Base-by-base conservation (phyloP, 35 echinoderm and acorn worm genomes). In the Chiridota heheva region DNA sequence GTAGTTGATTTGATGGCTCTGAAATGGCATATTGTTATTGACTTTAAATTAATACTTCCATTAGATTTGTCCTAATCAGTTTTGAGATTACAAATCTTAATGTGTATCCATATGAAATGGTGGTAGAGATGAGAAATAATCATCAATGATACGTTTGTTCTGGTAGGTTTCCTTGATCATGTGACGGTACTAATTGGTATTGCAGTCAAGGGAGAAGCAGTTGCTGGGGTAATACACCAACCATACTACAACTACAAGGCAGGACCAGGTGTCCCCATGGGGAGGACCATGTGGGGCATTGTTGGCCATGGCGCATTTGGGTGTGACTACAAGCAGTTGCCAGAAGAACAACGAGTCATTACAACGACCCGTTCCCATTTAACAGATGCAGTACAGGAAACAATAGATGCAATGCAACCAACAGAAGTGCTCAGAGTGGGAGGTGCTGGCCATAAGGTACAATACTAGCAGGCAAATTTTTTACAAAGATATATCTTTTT, bases 211-310 rank as follows among this genome's bases (percentile, higher is more conserved):
- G 93, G 93, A 31, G 76, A 87, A 44, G 75, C 88, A 20, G 84
- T 91, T 7, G 93, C 51, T 10, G 93, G 93, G 22, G 93, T 97
- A 36, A 97, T 97, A 57, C 93, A 97, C 72, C 93, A 97, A 49
- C 93, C 93, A 34, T 97, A 91, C 80, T 97, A 83, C 80, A 96
- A 96, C 76, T 96, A 90, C 58, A 58, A 96, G 67, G 77, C 82
- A 6, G 77, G 67, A 27, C 67, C 67, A 15, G 82, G 63, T 17
- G 44, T 79, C 20, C 33, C 48, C 4, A 77, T 93, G 59, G 93
- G 93, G 5, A 78, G 93, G n/a, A 91, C 93, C 63, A 97, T 97
- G 84, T 97, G 88, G 88, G 92, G 93, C 18, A 84, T 91, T n/a
- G 73, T 97, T 0, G 93, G 84, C 20, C 69, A 91, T 8, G 93